Evolutionary conservation across 2,888 invertebrate genomes (phyloP), one percentile per base, ranked within the genome.

Genomic region (Meandrusa payeni): DNA sequence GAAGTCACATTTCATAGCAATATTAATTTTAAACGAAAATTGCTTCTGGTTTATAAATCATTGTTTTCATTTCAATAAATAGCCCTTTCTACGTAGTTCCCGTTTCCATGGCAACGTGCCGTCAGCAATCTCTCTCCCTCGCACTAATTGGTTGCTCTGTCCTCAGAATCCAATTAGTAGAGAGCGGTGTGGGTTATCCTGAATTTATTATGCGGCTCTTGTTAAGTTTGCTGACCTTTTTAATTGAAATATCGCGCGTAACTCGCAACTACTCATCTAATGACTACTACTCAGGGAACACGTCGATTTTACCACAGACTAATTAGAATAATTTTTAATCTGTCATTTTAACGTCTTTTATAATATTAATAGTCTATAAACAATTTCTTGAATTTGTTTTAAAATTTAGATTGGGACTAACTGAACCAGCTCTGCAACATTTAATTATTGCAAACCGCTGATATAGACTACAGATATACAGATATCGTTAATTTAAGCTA

Each of bases 221-320:
- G 73, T 78, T 80, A 76, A 78, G 76, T 76, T 71, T 66, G 70
- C 61, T 58, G 60, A 65, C 59, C 66, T 72, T 76, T 78, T 73
- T 75, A 80, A 81, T 81, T 81, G 80, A 81, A 81, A 81, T 64
- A 73, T 76, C 74, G 71, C 74, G 71, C 72, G 72, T 77, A 75
- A 68, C 68, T 69, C 70, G 68, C 54, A 11, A 31, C 54, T 55
- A 55, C 52, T 36, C 54, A 48, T 29, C 50, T 72, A 73, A 75
- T 74, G 64, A 67, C 63, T 60, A 61, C 29, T 42, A 19, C 19
- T 28, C 12, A 2, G 43, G 43, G 43, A 43, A 31, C 38, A 10
- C 10, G 34, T 34, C 19, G 10, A 1, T 19, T 29, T 38, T 5
- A 2, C 0, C 7, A 7, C 15, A 15, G 15, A 15, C 15, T 15